Evolutionary conservation across 1,140 invertebrate genomes (phyloP).

Genomic region (Cotesia glomerata): DNA sequence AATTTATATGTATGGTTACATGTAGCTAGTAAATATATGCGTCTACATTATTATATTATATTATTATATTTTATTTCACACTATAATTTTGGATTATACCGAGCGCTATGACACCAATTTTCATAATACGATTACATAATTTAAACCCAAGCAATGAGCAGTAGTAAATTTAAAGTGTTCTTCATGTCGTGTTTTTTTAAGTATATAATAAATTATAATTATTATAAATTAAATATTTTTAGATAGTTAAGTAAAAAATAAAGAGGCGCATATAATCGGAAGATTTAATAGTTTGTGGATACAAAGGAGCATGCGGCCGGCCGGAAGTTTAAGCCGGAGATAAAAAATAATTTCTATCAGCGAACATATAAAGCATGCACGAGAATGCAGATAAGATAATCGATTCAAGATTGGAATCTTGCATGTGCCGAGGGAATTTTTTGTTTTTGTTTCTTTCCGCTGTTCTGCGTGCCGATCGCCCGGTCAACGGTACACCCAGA

Average conservation of each 20-base stretch:
- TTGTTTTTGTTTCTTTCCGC: neutral
- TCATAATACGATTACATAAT: no score
- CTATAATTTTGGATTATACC: no score
- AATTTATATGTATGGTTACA: no score
- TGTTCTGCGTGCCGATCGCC: no score
- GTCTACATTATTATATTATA: no score
- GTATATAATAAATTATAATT: no score
- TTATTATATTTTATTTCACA: no score
- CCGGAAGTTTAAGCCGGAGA: neutral
- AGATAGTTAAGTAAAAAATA: no score
- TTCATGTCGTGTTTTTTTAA: neutral
- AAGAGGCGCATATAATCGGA: neutral
- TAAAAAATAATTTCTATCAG: slow-evolving; percentile 8
- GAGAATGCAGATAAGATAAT: slow-evolving; percentile 32
- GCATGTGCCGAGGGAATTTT: slow-evolving; percentile 8
- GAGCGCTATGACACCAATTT: no score
- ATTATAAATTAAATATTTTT: no score
- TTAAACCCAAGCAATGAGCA: no score
- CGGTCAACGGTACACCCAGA: slow-evolving; percentile 3
- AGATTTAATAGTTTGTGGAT: slow-evolving; percentile 13
- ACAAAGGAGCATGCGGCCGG: neutral
- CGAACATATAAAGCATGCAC: slow-evolving; percentile 11
- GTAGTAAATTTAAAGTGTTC: neutral
- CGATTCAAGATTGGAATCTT: slow-evolving; percentile 29
- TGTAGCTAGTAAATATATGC: no score